phyloP scores from a whole-genome alignment of 2,797 vertebrate species.

The Anomalospiza imberbis region DNA sequence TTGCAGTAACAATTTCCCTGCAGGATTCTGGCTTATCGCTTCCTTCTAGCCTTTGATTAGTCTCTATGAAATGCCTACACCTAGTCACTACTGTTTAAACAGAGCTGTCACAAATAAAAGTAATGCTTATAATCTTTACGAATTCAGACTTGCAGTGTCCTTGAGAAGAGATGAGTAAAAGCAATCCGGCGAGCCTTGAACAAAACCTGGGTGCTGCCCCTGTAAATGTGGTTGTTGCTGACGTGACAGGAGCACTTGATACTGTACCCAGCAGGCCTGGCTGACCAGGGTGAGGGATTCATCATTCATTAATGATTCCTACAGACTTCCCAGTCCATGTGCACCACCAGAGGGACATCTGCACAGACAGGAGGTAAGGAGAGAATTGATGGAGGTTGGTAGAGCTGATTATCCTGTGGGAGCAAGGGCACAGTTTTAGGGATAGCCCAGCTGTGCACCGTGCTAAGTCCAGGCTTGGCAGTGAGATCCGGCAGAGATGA shows the following conservation, averaged over 20 bases:
- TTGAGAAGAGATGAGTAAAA: neutral
- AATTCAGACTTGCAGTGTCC: neutral
- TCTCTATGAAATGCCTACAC: neutral
- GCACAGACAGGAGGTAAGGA: neutral
- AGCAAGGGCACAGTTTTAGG: neutral
- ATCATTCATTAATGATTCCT: neutral
- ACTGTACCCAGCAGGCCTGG: neutral
- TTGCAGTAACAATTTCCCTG: neutral
- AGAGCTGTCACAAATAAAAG: neutral
- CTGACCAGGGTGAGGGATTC: neutral
- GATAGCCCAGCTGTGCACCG: neutral
- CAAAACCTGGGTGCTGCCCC: neutral
- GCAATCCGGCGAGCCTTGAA: accelerated
- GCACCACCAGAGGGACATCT: neutral
- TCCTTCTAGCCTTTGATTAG: neutral
- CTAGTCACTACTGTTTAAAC: neutral
- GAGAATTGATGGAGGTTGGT: neutral
- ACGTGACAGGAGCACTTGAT: neutral
- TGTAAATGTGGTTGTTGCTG: neutral
- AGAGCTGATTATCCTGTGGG: neutral
- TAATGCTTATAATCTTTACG: neutral
- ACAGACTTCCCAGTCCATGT: neutral
- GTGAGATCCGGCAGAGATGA: neutral
- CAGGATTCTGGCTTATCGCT: neutral
- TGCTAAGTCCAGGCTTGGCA: neutral